Evolutionary conservation across 2,888 invertebrate species (phyloP).

Genomic region (Pandemis heparana): DNA sequence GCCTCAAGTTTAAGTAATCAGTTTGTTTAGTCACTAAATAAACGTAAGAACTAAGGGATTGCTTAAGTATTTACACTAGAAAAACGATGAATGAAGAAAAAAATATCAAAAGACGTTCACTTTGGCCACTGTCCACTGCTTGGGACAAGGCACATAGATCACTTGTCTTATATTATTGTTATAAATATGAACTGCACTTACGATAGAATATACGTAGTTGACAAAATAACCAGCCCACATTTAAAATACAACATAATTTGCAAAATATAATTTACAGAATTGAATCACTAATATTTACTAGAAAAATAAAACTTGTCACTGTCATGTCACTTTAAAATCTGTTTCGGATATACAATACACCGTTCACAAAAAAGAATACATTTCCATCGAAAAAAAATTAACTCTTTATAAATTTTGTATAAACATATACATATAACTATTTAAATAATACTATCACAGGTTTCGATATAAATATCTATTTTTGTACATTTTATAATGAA

Average conservation of each 20-base stretch:
- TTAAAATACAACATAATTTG: slow-evolving; percentile 78
- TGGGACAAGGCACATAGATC: background rate
- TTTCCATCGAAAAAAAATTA: background rate
- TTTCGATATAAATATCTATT: background rate
- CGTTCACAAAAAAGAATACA: background rate
- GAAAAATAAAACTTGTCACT: slow-evolving; percentile 46
- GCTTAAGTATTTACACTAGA: background rate
- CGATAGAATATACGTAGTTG: slow-evolving; percentile 74
- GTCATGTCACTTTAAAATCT: slow-evolving; percentile 37
- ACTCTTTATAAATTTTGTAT: background rate
- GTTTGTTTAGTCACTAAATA: background rate
- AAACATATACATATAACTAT: background rate
- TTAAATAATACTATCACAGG: background rate
- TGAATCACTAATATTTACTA: slow-evolving; percentile 39
- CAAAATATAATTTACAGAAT: slow-evolving; percentile 42
- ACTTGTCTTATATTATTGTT: background rate
- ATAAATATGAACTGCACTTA: slow-evolving; percentile 59
- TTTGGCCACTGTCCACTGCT: background rate
- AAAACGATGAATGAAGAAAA: slow-evolving; percentile 8
- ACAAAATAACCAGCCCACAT: slow-evolving; percentile 71
- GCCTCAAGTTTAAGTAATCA: background rate
- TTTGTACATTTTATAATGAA: background rate
- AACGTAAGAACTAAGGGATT: background rate
- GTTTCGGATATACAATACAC: slow-evolving; percentile 19
- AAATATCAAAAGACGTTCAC: slow-evolving; percentile 32